Conservation (phyloP, 2,888 invertebrate genomes). For the Danaus chrysippus region DNA sequence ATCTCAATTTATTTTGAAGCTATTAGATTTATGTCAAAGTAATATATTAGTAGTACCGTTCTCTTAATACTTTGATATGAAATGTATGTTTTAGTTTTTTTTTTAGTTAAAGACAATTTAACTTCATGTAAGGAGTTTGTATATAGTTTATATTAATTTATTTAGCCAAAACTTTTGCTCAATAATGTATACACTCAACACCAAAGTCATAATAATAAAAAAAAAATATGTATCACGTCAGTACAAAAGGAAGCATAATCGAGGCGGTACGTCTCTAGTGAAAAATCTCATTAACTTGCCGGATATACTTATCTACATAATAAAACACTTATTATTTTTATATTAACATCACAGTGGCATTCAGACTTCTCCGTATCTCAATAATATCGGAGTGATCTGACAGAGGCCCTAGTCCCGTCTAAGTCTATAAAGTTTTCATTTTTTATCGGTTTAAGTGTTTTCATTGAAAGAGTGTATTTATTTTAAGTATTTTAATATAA, state of each 20-base stretch:
- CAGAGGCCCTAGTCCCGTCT: constrained; percentile 54
- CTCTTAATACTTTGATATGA: constrained; percentile 50
- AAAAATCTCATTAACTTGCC: constrained; percentile 17
- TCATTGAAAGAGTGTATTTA: constrained; percentile 34
- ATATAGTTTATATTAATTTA: constrained; percentile 68
- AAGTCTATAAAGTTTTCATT: constrained; percentile 46
- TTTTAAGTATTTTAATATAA: constrained; percentile 23
- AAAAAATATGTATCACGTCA: constrained; percentile 65
- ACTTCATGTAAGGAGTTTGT: constrained; percentile 62
- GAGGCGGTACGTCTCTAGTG: constrained; percentile 28
- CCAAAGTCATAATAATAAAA: constrained; percentile 76
- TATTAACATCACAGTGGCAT: constrained; percentile 31
- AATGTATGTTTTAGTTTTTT: constrained; percentile 57
- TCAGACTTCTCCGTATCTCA: constrained; percentile 32
- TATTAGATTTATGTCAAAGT: constrained; percentile 65
- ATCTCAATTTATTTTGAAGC: constrained; percentile 77
- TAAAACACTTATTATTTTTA: constrained; percentile 11
- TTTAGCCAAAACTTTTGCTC: constrained; percentile 77
- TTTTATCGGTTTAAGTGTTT: constrained; percentile 36
- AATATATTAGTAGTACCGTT: constrained; percentile 52
- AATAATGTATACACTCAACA: constrained; percentile 76
- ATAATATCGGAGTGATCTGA: constrained; percentile 31
- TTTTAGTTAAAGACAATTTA: constrained; percentile 70
- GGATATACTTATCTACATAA: constrained; percentile 8
- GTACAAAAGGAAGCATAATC: constrained; percentile 73